These are phyloP conservation scores for Sphaerophoria taeniata DNA, from an alignment of 2,888 invertebrate genomes.

Conservation along the genomic window DNA sequence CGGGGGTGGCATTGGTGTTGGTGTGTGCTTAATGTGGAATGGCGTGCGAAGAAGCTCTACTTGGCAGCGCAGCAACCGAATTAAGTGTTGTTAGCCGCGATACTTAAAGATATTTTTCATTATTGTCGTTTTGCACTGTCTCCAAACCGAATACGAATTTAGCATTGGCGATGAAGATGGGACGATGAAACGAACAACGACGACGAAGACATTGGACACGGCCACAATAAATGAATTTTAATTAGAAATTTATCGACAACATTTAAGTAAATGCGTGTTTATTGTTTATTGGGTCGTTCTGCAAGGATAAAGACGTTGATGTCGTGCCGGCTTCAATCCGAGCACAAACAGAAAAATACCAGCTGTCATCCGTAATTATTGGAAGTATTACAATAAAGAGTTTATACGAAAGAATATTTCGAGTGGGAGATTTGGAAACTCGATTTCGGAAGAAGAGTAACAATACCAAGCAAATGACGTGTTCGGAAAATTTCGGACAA, in stretches of 20 bases:
- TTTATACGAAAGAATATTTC: conserved; percentile 47
- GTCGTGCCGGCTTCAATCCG: conserved; percentile 32
- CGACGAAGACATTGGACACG: conserved; percentile 11
- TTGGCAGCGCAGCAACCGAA: conserved; percentile 29
- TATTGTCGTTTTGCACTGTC: conserved; percentile 40
- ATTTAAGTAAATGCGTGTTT: conserved; percentile 73
- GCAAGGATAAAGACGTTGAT: conserved; percentile 63
- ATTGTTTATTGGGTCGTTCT: conserved; percentile 72
- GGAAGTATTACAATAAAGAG: conserved; percentile 50
- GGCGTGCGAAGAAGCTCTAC: conserved; percentile 45
- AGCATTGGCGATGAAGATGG: neutral
- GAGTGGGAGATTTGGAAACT: conserved; percentile 23
- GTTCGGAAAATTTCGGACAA: conserved; percentile 16
- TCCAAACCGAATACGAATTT: neutral
- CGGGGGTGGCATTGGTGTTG: conserved; percentile 50
- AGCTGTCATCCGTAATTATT: conserved; percentile 59
- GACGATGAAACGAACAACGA: neutral
- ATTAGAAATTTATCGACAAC: conserved; percentile 74
- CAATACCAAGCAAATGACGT: conserved; percentile 45
- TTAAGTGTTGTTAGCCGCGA: conserved; percentile 67
- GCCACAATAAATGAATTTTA: conserved; percentile 68
- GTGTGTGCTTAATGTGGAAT: neutral
- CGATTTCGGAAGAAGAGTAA: conserved; percentile 41
- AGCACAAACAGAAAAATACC: neutral
- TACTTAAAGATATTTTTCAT: conserved; percentile 69